A percentile compares a stretch with the other conserved stretches of the same genome.
Evolutionary conservation across 2,113 vertebrate species (phyloP).

Genomic region (Peromyscus maniculatus): DNA sequence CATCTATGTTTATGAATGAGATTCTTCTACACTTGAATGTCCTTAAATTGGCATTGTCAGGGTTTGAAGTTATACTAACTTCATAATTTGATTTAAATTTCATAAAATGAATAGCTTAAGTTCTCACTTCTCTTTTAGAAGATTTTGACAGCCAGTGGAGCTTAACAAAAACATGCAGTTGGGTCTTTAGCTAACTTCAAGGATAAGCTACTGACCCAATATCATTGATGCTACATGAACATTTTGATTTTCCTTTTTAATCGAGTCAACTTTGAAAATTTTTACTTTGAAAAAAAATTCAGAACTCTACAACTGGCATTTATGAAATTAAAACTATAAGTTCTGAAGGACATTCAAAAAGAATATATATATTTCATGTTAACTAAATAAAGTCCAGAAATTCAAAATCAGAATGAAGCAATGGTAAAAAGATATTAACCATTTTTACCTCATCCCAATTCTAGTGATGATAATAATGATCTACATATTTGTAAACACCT

Average conservation of each 20-base stretch:
- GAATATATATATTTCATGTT: not conserved
- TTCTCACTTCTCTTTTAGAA: not conserved
- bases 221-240: not conserved
- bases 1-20: not conserved
- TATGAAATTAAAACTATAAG: constrained; percentile 42
- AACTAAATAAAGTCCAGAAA: constrained; percentile 23
- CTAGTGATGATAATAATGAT: not conserved
- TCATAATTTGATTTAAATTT: not conserved
- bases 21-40: not conserved
- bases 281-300: not conserved
- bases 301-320: not conserved
- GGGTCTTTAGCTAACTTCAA: not conserved
- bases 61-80: constrained; percentile 34
- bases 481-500: not conserved
- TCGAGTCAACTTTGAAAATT: not conserved
- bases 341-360: not conserved
- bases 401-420: not conserved
- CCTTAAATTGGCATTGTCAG: not conserved
- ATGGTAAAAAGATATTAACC: not conserved
- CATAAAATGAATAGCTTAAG: not conserved
- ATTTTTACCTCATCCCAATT: not conserved
- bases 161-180: not conserved
- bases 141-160: not conserved
- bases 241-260: not conserved
- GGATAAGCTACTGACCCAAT: not conserved